phyloP scores from a whole-genome alignment of 2,888 invertebrate species.

The Tridacna crocea region DNA sequence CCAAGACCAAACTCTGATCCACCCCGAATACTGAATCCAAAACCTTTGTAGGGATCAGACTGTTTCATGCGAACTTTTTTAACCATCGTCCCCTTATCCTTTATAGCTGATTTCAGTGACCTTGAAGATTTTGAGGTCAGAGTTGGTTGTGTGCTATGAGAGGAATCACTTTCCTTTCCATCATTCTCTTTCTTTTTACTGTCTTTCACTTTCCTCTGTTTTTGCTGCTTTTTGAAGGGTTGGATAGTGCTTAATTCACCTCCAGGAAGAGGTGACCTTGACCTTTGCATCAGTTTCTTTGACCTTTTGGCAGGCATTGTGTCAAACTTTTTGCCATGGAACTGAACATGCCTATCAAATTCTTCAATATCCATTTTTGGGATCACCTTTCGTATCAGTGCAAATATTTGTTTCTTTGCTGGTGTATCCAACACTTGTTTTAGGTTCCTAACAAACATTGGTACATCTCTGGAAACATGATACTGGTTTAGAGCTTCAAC shows the following conservation, averaged over 20 bases:
- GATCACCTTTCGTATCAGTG: slow-evolving; percentile 74
- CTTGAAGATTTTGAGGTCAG: slow-evolving; percentile 20
- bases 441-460: slow-evolving; percentile 73
- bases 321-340: slow-evolving; percentile 60
- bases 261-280: slow-evolving; percentile 42
- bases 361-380: slow-evolving; percentile 71
- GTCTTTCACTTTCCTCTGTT: slow-evolving; percentile 35
- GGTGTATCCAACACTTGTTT: slow-evolving; percentile 78
- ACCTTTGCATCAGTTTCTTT: slow-evolving; percentile 44
- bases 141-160: slow-evolving; percentile 14
- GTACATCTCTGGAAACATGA: slow-evolving; percentile 72
- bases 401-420: slow-evolving; percentile 75
- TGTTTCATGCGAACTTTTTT: slow-evolving; percentile 52
- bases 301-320: slow-evolving; percentile 65
- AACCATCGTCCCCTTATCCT: slow-evolving; percentile 45
- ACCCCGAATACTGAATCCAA: slow-evolving; percentile 98
- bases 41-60: slow-evolving; percentile 82
- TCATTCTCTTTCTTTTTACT: slow-evolving; percentile 36
- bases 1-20: slow-evolving; percentile 97
- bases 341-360: slow-evolving; percentile 67
- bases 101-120: slow-evolving; percentile 38
- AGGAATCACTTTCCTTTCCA: slow-evolving; percentile 36
- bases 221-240: slow-evolving; percentile 40
- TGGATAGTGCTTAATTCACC: slow-evolving; percentile 16
- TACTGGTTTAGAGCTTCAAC: slow-evolving; percentile 76